Conservation (phyloP, 2,888 invertebrate species). For the Lasioglossum lativentre region DNA sequence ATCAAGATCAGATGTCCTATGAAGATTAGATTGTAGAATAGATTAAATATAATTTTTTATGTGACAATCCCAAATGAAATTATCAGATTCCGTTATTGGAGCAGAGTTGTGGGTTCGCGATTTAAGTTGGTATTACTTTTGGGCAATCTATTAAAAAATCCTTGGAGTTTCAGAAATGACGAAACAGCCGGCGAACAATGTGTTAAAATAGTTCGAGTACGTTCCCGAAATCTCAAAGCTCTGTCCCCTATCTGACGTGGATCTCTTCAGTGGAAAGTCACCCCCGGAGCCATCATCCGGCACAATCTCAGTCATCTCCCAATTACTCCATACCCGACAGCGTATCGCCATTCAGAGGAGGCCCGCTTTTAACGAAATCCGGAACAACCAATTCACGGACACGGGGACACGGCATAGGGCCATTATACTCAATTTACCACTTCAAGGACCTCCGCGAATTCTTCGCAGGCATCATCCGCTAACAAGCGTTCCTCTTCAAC, state of each 20-base stretch:
- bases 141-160: neutral
- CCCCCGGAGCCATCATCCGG: neutral
- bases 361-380: conserved; percentile 13
- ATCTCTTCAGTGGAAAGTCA: neutral
- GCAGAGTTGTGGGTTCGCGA: neutral
- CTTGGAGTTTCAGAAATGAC: neutral
- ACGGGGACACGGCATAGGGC: neutral
- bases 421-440: conserved; percentile 22
- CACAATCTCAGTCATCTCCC: conserved; percentile 1
- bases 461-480: conserved; percentile 6
- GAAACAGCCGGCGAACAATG: neutral
- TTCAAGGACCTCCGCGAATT: conserved; percentile 32
- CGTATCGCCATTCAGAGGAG: conserved; percentile 1
- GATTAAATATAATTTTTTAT: neutral
- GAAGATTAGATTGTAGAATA: too few relatives aligned
- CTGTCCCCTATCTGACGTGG: neutral
- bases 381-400: conserved; percentile 14
- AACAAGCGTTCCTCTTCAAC: conserved; percentile 2
- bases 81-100: neutral
- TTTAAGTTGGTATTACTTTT: neutral
- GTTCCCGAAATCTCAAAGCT: neutral
- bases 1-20: too few relatives aligned
- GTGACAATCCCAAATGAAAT: neutral
- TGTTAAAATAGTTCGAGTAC: neutral
- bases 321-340: conserved; percentile 5